Evolutionary conservation across 2,113 vertebrate genomes (phyloP).

Genomic region (Piprites chloris): DNA sequence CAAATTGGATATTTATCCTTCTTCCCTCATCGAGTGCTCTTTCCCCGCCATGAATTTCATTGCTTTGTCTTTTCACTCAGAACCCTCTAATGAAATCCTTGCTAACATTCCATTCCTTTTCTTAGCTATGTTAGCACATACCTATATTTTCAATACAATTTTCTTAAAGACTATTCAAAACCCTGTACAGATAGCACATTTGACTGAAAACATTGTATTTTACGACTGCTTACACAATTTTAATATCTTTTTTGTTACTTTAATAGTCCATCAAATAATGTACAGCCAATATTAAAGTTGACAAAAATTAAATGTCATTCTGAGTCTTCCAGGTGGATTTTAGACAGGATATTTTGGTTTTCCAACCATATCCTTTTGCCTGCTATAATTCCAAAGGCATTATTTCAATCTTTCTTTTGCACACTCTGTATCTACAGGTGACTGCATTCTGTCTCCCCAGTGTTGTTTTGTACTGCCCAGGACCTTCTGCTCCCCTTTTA

Average conservation of each 20-base stretch:
- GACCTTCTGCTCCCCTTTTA: not conserved
- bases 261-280: not conserved
- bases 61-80: not conserved
- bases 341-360: not conserved
- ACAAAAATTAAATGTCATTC: not conserved
- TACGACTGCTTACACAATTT: not conserved
- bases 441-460: not conserved
- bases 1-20: not conserved
- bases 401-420: not conserved
- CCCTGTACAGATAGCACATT: not conserved
- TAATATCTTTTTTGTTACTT: not conserved
- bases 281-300: not conserved
- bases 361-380: not conserved
- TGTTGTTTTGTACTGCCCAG: fast-evolving
- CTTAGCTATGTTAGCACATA: not conserved
- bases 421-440: not conserved
- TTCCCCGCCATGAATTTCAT: not conserved
- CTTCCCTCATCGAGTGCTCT: not conserved
- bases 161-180: not conserved
- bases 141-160: not conserved
- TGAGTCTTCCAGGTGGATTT: not conserved
- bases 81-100: not conserved
- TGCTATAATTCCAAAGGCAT: not conserved
- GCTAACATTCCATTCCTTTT: not conserved
- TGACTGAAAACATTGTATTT: not conserved